These are phyloP conservation scores for Drosophila pallidifrons DNA, from an alignment of 1,140 invertebrate genomes.

Conservation along the genomic window DNA sequence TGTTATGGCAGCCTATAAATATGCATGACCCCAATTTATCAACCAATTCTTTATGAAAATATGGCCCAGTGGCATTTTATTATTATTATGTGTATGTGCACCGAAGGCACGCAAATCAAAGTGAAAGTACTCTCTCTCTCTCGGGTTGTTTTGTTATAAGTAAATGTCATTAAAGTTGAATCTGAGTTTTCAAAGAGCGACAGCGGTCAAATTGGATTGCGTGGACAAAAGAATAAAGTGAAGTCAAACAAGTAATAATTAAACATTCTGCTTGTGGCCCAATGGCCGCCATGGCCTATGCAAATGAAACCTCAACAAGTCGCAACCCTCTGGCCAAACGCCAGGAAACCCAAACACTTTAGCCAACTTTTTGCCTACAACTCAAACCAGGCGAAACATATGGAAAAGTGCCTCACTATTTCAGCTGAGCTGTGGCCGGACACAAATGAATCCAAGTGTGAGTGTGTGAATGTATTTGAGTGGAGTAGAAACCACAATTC, in stretches of 20 bases:
- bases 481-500: constrained; percentile 9
- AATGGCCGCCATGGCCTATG: constrained; percentile 57
- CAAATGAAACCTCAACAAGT: constrained; percentile 82
- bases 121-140: constrained; percentile 53
- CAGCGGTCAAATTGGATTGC: constrained; percentile 40
- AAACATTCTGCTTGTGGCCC: constrained; percentile 46
- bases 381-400: constrained; percentile 16
- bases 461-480: constrained; percentile 2
- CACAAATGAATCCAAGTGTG: constrained; percentile 19
- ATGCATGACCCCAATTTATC: constrained; percentile 51
- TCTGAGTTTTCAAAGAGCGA: constrained; percentile 62
- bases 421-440: constrained; percentile 11
- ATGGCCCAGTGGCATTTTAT: constrained; percentile 22
- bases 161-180: constrained; percentile 62
- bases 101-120: constrained; percentile 55
- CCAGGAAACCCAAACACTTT: constrained; percentile 68
- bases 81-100: constrained; percentile 11
- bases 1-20: constrained; percentile 18
- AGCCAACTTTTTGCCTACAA: constrained; percentile 57
- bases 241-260: constrained; percentile 73
- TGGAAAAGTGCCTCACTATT: constrained; percentile 17
- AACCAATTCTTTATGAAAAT: constrained; percentile 21
- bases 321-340: constrained; percentile 47
- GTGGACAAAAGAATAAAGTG: constrained; percentile 63
- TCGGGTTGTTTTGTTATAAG: not conserved